Base-by-base conservation (phyloP, 2,797 vertebrate genomes). In the Malurus leucopterus region DNA sequence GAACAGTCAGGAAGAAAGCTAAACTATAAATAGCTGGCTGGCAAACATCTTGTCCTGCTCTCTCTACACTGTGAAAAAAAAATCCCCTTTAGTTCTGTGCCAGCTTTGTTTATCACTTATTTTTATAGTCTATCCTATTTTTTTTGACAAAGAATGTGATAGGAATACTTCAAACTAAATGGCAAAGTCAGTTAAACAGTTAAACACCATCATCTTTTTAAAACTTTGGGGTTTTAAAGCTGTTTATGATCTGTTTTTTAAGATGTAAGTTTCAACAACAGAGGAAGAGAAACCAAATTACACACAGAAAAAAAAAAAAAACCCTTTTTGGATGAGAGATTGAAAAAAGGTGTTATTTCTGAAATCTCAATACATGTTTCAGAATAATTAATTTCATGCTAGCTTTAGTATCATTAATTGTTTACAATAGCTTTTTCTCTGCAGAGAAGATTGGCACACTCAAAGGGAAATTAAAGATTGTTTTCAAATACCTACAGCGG, bases 401-500 rank as follows among this genome's bases (percentile, higher is more conserved):
- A 84, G 76, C 57, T 90, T 95, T 95, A 89, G 50, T 94, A 50
- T 68, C 69, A 41, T 82, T 94, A 90, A 90, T 93, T 94, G 77
- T 95, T 94, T 92, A 82, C 53, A 93, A 77, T 82, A 77, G 36
- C 50, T 67, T 92, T 58, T 87, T 91, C 70, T 84, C 61, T 87
- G 51, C 40, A 63, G 77, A 88, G 69, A 92, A 80, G 76, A 84
- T 80, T 86, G 54, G 51, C 88, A 58, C n/a, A 84, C 67, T 93
- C 62, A 89, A 94, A 93, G 40, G 24, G 38, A 94, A 82, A 94
- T 92, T 88, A 91, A 92, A 89, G 59, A 44, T 67, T 93, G 55
- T 90, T 96, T 92, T 93, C 65, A 94, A 69, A 91, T 95, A 94
- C 76, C 36, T 86, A 54, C 41, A 89, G 50, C 47, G 91, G 53